phyloP scores from a whole-genome alignment of 2,797 vertebrate species.

The Myotis planiceps region DNA sequence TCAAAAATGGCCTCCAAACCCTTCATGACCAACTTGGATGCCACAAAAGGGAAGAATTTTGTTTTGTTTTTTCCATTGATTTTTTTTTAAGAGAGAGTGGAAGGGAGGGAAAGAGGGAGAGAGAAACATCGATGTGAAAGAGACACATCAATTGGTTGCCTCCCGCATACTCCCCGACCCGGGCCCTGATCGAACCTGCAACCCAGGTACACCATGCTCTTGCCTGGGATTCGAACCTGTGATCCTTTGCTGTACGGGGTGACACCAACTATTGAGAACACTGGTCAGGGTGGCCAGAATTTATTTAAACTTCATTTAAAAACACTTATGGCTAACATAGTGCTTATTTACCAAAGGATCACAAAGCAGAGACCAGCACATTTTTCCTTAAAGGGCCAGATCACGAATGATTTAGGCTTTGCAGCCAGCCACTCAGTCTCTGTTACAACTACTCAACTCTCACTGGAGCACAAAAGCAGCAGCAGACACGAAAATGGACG shows the following conservation, averaged over 20 bases:
- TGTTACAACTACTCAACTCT: background rate
- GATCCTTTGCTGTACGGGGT: too few species aligned
- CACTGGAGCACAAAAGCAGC: background rate
- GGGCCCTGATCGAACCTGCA: too few species aligned
- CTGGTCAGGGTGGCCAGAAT: background rate
- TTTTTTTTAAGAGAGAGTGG: too few species aligned
- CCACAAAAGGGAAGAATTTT: background rate
- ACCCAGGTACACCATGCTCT: too few species aligned
- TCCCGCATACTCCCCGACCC: too few species aligned
- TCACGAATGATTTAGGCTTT: background rate
- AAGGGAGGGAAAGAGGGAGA: too few species aligned
- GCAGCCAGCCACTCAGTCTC: background rate
- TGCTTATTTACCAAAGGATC: background rate
- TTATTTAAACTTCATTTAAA: constrained; percentile 1
- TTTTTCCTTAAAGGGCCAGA: background rate
- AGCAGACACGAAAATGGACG: background rate
- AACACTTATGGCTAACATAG: background rate
- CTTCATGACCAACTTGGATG: background rate
- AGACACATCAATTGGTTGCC: too few species aligned
- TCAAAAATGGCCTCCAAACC: background rate
- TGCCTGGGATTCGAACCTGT: too few species aligned
- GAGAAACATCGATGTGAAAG: too few species aligned
- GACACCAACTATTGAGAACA: too few species aligned
- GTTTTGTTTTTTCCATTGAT: too few species aligned
- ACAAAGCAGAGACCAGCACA: background rate